A percentile compares a stretch with the other conserved stretches of the same genome.
Conservation (phyloP, 2,888 invertebrate genomes). For the Pocota personata region DNA sequence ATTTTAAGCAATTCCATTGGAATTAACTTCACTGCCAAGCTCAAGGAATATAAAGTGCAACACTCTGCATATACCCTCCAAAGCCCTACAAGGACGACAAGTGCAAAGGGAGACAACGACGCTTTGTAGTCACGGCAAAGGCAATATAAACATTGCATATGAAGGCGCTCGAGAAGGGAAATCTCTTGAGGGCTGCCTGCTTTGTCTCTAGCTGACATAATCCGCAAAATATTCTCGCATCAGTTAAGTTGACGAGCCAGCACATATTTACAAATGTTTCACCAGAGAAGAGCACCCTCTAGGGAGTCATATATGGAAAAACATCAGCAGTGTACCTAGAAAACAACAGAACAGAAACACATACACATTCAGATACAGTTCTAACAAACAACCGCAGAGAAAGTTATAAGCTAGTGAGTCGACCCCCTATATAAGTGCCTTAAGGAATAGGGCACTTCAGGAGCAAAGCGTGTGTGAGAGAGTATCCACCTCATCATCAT, state of each 20-base stretch:
- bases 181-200: constrained; percentile 24
- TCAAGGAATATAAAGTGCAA: constrained; percentile 52
- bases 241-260: constrained; percentile 70
- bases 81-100: constrained; percentile 12
- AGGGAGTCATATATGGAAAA: constrained; percentile 41
- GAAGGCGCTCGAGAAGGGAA: background rate
- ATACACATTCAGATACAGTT: background rate
- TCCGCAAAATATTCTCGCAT: constrained; percentile 70
- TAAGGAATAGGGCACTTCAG: constrained; percentile 63
- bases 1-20: constrained; percentile 49
- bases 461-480: background rate
- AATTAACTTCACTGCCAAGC: constrained; percentile 54
- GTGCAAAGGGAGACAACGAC: constrained; percentile 2
- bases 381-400: constrained; percentile 67
- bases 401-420: constrained; percentile 50
- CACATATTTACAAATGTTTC: constrained; percentile 64
- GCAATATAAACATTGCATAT: constrained; percentile 34
- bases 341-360: constrained; percentile 34
- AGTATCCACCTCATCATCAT: constrained; percentile 46
- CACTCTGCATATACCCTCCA: constrained; percentile 14
- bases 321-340: constrained; percentile 32
- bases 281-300: constrained; percentile 19
- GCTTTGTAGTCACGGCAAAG: background rate
- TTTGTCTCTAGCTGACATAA: constrained; percentile 71
- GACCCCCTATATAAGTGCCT: constrained; percentile 47